Base-by-base conservation (phyloP, 2,888 invertebrate species). In the Chorisops tibialis region DNA sequence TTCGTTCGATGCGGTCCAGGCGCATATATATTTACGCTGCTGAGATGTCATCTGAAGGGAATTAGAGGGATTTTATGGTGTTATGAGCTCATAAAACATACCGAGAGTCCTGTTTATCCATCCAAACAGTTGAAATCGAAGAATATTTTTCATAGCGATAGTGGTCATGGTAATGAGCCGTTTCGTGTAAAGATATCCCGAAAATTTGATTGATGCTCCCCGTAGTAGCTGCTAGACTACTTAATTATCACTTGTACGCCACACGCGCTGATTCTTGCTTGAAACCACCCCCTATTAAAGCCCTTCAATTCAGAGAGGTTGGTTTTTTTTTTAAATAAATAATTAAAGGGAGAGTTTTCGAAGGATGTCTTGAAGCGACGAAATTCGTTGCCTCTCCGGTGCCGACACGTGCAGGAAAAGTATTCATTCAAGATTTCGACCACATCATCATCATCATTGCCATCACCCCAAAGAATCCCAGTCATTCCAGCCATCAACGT, bases 201-300 rank as follows among this genome's bases (percentile, higher is more conserved):
- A 41, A n/a, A 47, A 59, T 35, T 59, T 64, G 64, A 64, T 54
- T 64, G 64, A 64, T 64, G 62, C 62, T 50, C 56, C 59, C 56
- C n/a, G n/a, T n/a, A n/a, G 48, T 30, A 47, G 35, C 37, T 21
- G 19, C 30, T 38, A 39, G 47, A 24, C 54, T 52, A 54, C 64
- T 64, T 64, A 64, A 64, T 64, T 64, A 64, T 64, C 64, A 59
- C 52, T 54, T 54, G 62, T 52, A 50, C 47, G 39, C 52, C 62
- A 22, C 62, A 64, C 59, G 62, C 62, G 48, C 54, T 59, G 22
- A 35, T 48, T 39, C 11, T 14, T 45, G 38, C 56, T 19, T 50
- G 21, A 30, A 21, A 37, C 7, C 11, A 58, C 30, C 12, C 39
- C 54, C 43, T 37, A 60, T 63, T 56, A 45, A 45, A 56, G 18